Evolutionary conservation across 2,113 vertebrate species (phyloP).

Genomic region (Caranx ignobilis): DNA sequence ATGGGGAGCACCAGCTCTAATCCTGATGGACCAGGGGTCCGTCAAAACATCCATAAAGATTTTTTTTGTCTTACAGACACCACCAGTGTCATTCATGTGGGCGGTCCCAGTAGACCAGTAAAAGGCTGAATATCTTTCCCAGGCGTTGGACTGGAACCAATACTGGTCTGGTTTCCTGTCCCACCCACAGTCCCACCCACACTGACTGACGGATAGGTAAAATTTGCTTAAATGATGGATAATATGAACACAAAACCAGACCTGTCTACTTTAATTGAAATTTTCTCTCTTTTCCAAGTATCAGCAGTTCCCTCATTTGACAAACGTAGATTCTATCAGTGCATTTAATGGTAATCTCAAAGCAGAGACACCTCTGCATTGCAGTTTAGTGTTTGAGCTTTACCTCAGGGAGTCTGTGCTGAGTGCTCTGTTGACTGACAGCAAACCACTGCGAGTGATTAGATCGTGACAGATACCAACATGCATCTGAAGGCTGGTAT

Average conservation of each 20-base stretch:
- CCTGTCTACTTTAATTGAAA: background rate
- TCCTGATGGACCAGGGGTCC: no score
- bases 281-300: background rate
- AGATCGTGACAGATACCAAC: slow-evolving; percentile 26
- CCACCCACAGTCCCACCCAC: no score
- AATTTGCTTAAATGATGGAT: background rate
- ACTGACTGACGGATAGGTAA: no score
- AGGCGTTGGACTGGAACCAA: no score
- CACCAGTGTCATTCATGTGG: no score
- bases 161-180: no score
- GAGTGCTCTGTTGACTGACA: slow-evolving; percentile 50
- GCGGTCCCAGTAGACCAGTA: no score
- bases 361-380: slow-evolving; percentile 1
- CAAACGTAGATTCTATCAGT: background rate
- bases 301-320: background rate
- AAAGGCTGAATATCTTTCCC: no score
- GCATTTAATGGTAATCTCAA: slow-evolving; percentile 16
- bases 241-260: background rate
- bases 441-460: slow-evolving; percentile 25
- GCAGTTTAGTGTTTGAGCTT: slow-evolving; percentile 29
- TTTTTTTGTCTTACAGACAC: no score
- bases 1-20: no score
- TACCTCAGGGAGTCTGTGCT: slow-evolving; percentile 12
- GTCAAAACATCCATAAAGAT: no score
- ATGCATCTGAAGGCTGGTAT: slow-evolving; percentile 13